Evolutionary conservation across 2,113 vertebrate genomes (phyloP).

Genomic region (Melierax canorus): DNA sequence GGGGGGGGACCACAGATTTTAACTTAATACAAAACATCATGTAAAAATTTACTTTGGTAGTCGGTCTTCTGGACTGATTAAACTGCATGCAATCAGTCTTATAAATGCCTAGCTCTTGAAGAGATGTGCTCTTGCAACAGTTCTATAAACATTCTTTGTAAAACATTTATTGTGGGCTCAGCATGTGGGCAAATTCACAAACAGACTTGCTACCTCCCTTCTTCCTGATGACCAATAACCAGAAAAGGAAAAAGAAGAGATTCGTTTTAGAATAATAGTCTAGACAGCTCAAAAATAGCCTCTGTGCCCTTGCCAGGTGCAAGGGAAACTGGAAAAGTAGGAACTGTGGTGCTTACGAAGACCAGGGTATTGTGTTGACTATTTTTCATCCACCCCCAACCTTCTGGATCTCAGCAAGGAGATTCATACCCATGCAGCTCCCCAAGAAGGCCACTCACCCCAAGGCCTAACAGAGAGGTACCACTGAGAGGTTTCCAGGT

Average conservation of each 20-base stretch:
- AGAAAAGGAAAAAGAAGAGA: constrained; percentile 26
- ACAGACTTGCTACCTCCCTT: neutral
- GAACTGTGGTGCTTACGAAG: neutral
- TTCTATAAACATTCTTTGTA: neutral
- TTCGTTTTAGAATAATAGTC: constrained; percentile 7
- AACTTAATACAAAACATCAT: neutral
- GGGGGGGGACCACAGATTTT: neutral
- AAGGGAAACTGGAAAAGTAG: neutral
- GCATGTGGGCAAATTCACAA: neutral
- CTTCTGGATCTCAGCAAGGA: neutral
- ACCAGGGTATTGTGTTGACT: neutral
- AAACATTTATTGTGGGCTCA: neutral
- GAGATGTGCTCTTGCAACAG: neutral
- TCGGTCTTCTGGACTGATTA: neutral
- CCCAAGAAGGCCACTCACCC: neutral
- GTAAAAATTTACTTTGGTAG: neutral
- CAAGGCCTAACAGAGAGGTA: neutral
- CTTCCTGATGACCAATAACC: neutral
- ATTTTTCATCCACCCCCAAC: neutral
- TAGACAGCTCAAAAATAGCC: constrained; percentile 42
- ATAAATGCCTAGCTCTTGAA: neutral
- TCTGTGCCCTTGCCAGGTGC: neutral
- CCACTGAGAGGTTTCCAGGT: neutral
- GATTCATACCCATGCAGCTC: neutral
- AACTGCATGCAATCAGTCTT: neutral